A percentile compares a stretch with the other conserved stretches of the same genome.
Evolutionary conservation across 1,140 invertebrate species (phyloP).

Genomic region (Homalodisca vitripennis): DNA sequence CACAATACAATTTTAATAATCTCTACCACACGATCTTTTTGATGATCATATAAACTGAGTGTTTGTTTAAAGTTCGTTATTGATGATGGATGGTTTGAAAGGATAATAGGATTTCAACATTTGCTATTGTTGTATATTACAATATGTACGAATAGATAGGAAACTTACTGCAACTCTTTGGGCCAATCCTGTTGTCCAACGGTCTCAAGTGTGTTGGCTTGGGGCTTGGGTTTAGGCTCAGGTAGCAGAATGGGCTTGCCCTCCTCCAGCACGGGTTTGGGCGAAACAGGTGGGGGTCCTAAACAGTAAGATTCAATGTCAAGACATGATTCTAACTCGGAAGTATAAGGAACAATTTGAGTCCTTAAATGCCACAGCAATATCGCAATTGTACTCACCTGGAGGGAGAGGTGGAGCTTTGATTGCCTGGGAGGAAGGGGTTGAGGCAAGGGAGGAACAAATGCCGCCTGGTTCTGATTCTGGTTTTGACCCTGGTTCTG

Average conservation of each 20-base stretch:
- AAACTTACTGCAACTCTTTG: neutral
- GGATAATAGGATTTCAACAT: too few relatives aligned
- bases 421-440: neutral
- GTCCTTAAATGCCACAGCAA: too few relatives aligned
- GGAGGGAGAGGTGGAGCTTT: conserved; percentile 28
- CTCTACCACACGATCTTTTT: too few relatives aligned
- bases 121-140: too few relatives aligned
- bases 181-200: neutral
- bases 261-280: conserved; percentile 20
- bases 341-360: neutral
- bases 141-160: too few relatives aligned
- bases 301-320: neutral
- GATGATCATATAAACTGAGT: too few relatives aligned
- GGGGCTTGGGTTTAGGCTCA: neutral
- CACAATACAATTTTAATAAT: too few relatives aligned
- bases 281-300: conserved; percentile 29
- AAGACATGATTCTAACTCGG: neutral
- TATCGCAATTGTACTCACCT: neutral
- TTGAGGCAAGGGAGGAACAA: neutral
- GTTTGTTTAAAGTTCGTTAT: too few relatives aligned
- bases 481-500: neutral
- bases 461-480: neutral
- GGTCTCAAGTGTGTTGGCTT: neutral
- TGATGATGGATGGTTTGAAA: too few relatives aligned
- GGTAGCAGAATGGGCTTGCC: conserved; percentile 21